Percentiles rank a stretch among this genome's conserved stretches.
Conservation (phyloP, 1,140 invertebrate genomes). For the Nasonia longicornis region DNA sequence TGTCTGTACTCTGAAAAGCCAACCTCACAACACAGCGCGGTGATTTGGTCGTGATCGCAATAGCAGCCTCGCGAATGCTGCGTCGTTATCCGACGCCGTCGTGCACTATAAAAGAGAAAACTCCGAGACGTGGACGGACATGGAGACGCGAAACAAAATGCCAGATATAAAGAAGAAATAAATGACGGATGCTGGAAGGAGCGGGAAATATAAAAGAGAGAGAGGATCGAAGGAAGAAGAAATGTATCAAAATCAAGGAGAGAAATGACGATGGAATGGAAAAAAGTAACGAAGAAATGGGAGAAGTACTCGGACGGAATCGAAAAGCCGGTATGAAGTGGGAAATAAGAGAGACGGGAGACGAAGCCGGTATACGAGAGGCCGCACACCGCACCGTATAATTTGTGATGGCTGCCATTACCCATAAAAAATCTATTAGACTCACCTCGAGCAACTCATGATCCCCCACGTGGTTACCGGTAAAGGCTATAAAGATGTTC, state of each 20-base stretch:
- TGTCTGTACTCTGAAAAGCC: constrained; percentile 48
- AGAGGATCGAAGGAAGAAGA: neutral
- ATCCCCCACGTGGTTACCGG: constrained; percentile 38
- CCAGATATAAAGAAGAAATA: constrained; percentile 35
- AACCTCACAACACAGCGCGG: constrained; percentile 26
- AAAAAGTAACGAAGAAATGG: neutral
- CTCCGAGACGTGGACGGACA: constrained; percentile 32
- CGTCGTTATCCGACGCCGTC: constrained; percentile 19
- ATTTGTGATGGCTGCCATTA: constrained; percentile 53
- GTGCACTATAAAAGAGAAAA: constrained; percentile 42
- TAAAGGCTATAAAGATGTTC: constrained; percentile 26
- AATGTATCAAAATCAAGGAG: neutral
- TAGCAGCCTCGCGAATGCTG: constrained; percentile 28
- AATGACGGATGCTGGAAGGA: constrained; percentile 6
- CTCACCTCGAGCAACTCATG: constrained; percentile 40
- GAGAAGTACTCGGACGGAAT: constrained; percentile 14
- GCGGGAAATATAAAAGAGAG: neutral
- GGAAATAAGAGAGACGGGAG: constrained; percentile 12
- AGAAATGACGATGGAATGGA: neutral
- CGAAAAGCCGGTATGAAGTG: constrained; percentile 10
- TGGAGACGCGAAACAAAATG: constrained; percentile 40
- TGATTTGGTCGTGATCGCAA: constrained; percentile 36
- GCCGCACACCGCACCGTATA: constrained; percentile 50
- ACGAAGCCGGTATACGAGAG: constrained; percentile 37
- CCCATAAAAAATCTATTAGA: constrained; percentile 52